Conservation (phyloP, 2,113 vertebrate species). For the Tragelaphus scriptus region DNA sequence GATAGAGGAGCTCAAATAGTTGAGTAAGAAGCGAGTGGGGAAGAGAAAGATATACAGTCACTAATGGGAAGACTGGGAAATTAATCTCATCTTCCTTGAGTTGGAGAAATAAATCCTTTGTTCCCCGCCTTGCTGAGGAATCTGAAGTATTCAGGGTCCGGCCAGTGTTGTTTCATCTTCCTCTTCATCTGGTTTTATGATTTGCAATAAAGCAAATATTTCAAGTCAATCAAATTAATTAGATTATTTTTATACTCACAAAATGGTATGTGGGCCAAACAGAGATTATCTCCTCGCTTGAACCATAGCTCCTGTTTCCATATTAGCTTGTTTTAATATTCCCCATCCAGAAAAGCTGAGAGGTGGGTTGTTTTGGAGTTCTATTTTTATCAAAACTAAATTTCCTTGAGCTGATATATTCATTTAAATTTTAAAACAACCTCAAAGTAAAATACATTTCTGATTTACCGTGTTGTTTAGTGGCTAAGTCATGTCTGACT, state of each 20-base stretch:
- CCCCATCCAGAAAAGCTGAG: neutral
- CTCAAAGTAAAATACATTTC: neutral
- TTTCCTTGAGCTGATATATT: neutral
- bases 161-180: neutral
- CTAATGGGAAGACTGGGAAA: constrained; percentile 37
- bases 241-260: neutral
- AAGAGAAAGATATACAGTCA: constrained; percentile 17
- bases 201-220: constrained; percentile 51
- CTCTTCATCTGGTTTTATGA: constrained; percentile 26
- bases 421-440: neutral
- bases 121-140: constrained; percentile 48
- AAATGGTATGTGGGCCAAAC: neutral
- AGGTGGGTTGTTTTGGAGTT: neutral
- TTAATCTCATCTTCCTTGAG: constrained; percentile 31
- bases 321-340: constrained; percentile 7
- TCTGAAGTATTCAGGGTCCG: constrained; percentile 49
- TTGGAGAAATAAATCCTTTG: constrained; percentile 64
- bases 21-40: constrained; percentile 55
- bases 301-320: neutral
- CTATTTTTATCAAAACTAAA: neutral
- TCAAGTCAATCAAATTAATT: neutral
- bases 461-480: neutral
- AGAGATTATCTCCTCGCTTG: neutral
- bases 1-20: constrained; percentile 76
- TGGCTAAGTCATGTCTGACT: neutral